A percentile compares a stretch with the other conserved stretches of the same genome.
Conservation (phyloP, 1,140 invertebrate species). For the Drosophila kanapiae region DNA sequence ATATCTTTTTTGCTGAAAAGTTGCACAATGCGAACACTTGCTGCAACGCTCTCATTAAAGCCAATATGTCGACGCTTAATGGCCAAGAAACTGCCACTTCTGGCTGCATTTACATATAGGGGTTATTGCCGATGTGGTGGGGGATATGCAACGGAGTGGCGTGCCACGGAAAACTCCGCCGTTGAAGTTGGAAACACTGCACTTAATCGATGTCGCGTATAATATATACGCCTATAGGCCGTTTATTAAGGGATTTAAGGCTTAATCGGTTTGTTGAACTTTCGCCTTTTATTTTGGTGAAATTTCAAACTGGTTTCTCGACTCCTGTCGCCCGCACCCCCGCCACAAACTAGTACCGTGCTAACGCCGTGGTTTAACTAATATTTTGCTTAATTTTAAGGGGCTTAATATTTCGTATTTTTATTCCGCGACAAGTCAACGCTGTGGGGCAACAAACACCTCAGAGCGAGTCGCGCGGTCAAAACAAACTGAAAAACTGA, state of each 20-base stretch:
- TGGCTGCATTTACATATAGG: constrained; percentile 13
- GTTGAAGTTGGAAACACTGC: constrained; percentile 22
- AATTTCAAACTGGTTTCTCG: constrained; percentile 29
- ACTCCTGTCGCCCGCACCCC: not conserved
- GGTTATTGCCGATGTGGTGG: not conserved
- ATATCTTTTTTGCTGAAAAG: not conserved
- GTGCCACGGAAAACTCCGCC: constrained; percentile 19
- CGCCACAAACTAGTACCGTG: constrained; percentile 11
- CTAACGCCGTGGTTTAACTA: not conserved
- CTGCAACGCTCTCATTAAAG: constrained; percentile 1
- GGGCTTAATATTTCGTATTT: constrained; percentile 10
- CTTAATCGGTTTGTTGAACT: constrained; percentile 32
- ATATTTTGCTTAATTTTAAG: constrained; percentile 14
- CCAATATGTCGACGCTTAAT: constrained; percentile 20
- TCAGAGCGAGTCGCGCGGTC: constrained; percentile 54
- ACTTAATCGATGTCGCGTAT: constrained; percentile 40
- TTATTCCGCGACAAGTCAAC: not conserved
- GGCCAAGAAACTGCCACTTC: constrained; percentile 27
- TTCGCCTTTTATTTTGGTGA: constrained; percentile 10
- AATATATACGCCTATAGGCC: constrained; percentile 12
- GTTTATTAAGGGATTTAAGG: constrained; percentile 27
- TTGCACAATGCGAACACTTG: constrained; percentile 4
- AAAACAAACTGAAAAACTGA: constrained; percentile 79
- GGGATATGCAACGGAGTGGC: constrained; percentile 9
- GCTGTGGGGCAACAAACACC: constrained; percentile 41